Base-by-base conservation (phyloP, 2,113 vertebrate species). In the Hassar affinis region DNA sequence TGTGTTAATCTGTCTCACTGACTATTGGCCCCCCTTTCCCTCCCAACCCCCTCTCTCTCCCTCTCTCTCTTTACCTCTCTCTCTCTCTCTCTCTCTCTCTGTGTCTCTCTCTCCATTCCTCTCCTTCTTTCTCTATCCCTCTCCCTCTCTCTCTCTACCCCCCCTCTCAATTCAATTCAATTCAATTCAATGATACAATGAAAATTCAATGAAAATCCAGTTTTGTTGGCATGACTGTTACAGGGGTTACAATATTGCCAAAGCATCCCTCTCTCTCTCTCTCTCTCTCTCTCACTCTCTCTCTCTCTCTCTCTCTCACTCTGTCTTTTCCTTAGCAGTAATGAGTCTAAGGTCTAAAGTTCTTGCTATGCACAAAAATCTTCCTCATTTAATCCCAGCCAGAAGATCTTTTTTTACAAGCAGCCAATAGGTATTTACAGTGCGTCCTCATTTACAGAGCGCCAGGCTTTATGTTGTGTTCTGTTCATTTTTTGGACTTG, bases 291-390 rank as follows among this genome's bases (percentile, higher is more conserved):
- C 45, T 47, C 7, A 47, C 7, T 71, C 22, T 27, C 4, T 59
- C 25, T 57, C 38, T 59, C 6, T 45, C 27, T 45, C 3, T 64
- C 0, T 61, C 20, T 78, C 14, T 49, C 42, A 51, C 61, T 57
- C 33, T 57, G 12, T 20, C 27, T 66, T 2, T 64, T 57, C 20
- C 59, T 79, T 30, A 78, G 30, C 81, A 72, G 12, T 8, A 72
- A 25, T 27, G n/a, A 52, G 47, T 33, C 80, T 86, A 85, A 79
- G 61, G 64, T 30, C 27, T 45, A 77, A 77, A 82, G 86, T 82
- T 78, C 75, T 79, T 87, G 30, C 25, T 8, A 5, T 51, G n/a
- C 11, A 42, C 38, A 64, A 61, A 79, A 47, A 79, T 79, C 33
- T 47, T 42, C 42, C 8, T 79, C 42, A n/a, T 78, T 49, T 22